phyloP scores from a whole-genome alignment of 2,888 invertebrate genomes.

The Pammene aurita region DNA sequence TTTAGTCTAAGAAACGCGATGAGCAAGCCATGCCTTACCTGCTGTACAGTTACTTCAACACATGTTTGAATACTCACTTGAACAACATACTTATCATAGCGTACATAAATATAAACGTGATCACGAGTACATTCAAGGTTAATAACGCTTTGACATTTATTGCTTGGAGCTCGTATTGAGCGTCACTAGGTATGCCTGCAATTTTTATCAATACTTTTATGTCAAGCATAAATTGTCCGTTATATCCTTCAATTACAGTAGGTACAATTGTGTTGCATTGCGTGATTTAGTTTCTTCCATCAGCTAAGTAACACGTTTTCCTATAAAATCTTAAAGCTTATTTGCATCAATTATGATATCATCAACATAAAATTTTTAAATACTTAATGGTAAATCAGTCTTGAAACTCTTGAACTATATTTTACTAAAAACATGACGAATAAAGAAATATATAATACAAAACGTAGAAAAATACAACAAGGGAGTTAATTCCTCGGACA shows the following conservation, averaged over 20 bases:
- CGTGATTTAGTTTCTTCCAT: neutral
- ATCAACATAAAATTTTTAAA: no score
- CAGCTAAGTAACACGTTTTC: no score
- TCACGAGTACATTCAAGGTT: slow-evolving; percentile 37
- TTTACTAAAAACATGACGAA: no score
- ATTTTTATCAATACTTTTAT: slow-evolving; percentile 16
- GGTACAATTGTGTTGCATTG: neutral
- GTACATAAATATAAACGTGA: slow-evolving; percentile 13
- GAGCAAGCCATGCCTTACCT: neutral
- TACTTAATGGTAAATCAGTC: no score
- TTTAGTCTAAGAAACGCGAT: neutral
- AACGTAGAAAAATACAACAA: neutral
- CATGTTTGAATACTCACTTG: slow-evolving; percentile 8
- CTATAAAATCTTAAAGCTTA: no score
- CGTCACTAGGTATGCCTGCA: slow-evolving; percentile 12
- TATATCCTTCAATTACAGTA: neutral
- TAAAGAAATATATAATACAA: neutral
- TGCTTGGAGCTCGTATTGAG: slow-evolving; percentile 20
- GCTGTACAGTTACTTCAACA: neutral
- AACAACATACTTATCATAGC: slow-evolving; percentile 1
- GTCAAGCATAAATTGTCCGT: neutral
- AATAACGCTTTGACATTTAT: slow-evolving; percentile 37
- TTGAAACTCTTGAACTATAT: no score
- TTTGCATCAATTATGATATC: no score
- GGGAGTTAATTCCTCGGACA: neutral